These are phyloP conservation scores for Orthosia cruda DNA, from an alignment of 2,888 invertebrate species.

Conservation along the genomic window DNA sequence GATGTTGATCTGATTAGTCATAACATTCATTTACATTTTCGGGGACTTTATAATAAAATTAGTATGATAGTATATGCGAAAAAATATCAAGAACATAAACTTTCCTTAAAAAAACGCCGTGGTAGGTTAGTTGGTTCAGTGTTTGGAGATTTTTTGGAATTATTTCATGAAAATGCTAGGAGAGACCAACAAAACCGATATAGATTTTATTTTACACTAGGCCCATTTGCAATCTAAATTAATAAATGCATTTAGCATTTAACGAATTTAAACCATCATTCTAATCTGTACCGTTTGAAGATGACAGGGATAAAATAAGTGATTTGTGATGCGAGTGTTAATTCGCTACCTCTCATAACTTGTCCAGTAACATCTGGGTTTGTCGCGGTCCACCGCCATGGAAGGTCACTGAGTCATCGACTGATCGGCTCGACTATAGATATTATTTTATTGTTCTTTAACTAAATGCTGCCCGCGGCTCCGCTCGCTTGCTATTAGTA, in stretches of 20 bases:
- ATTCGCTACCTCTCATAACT: constrained; percentile 24
- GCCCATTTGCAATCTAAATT: neutral
- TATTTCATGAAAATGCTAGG: neutral
- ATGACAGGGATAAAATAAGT: neutral
- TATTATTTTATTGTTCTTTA: neutral
- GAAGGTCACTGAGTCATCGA: constrained; percentile 61
- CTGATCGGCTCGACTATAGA: constrained; percentile 18
- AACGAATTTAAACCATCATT: neutral
- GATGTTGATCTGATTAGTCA: neutral
- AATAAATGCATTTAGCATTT: neutral
- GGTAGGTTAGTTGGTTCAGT: neutral
- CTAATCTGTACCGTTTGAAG: neutral
- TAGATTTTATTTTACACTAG: neutral
- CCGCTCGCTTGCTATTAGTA: no score
- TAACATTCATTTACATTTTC: constrained; percentile 6
- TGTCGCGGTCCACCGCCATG: constrained; percentile 40
- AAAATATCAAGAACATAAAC: neutral
- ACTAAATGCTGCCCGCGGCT: no score
- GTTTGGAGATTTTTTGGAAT: neutral
- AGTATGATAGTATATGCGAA: neutral
- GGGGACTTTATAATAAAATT: neutral
- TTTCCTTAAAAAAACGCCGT: neutral
- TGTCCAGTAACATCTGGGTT: constrained; percentile 29
- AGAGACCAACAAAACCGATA: neutral
- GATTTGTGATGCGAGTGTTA: neutral